Percentiles rank a stretch among this genome's conserved stretches.
These are phyloP conservation scores for Tetramorium simillimum DNA, from an alignment of 1,140 invertebrate species.

Conservation along the genomic window DNA sequence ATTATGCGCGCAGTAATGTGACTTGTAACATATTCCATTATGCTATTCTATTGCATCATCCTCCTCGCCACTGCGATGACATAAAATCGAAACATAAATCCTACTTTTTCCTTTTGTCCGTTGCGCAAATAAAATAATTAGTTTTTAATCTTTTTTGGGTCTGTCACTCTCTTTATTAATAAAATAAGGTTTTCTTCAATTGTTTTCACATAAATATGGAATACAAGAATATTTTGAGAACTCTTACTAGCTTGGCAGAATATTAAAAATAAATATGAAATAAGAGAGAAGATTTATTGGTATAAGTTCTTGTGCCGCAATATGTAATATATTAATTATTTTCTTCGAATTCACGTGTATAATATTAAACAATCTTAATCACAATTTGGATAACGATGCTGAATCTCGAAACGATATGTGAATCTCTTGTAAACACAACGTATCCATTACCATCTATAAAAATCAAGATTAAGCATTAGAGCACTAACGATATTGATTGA, in stretches of 20 bases:
- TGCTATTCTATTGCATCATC: conserved; percentile 12
- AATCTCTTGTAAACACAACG: neutral
- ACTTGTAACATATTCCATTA: conserved; percentile 58
- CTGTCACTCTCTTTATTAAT: neutral
- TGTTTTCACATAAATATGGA: neutral
- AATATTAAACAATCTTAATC: neutral
- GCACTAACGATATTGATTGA: neutral
- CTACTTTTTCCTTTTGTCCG: neutral
- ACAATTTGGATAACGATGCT: neutral
- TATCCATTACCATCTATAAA: neutral
- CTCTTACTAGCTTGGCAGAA: neutral
- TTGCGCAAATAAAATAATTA: neutral
- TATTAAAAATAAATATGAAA: neutral
- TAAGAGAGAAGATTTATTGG: neutral
- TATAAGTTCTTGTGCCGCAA: neutral
- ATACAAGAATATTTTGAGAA: neutral
- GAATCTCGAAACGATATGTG: neutral
- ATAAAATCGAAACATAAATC: conserved; percentile 60
- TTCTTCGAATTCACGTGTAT: neutral
- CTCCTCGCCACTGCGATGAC: conserved; percentile 43
- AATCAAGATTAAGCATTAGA: neutral
- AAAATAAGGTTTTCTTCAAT: neutral
- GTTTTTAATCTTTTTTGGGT: neutral
- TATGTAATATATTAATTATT: neutral
- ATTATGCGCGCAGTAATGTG: conserved; percentile 53